Evolutionary conservation across 1,140 invertebrate species (phyloP).

Genomic region (Drosophila ananassae): DNA sequence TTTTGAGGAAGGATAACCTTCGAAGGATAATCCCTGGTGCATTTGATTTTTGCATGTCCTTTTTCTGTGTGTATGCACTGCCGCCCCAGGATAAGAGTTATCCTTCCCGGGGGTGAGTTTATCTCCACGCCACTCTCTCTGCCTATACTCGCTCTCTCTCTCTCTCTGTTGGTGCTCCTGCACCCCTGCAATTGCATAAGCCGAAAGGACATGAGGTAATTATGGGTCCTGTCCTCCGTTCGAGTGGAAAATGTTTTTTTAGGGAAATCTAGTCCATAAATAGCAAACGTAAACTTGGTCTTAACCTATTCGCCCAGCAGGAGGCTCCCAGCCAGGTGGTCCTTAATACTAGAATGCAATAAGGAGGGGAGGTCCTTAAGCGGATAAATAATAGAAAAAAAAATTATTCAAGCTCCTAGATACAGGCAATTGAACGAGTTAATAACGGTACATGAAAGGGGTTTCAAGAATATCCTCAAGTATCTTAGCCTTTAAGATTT

Average conservation of each 20-base stretch:
- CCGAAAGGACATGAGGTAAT: conserved; percentile 57
- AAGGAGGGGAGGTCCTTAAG: not conserved
- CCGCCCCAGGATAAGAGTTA: conserved; percentile 34
- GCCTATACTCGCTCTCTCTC: not conserved
- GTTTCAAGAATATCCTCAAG: not conserved
- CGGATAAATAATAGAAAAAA: conserved; percentile 3
- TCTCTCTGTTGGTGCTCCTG: conserved; percentile 16
- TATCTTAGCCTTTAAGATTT: not conserved
- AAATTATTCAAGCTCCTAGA: not conserved
- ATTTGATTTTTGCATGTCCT: conserved; percentile 50
- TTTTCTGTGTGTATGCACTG: conserved; percentile 70
- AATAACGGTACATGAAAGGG: not conserved
- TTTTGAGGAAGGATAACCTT: not conserved
- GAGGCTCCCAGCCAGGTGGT: conserved; percentile 6
- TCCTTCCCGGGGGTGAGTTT: conserved; percentile 62
- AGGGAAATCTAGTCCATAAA: conserved; percentile 39
- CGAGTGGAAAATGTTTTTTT: conserved; percentile 47
- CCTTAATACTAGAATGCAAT: conserved; percentile 18
- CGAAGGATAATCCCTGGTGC: conserved; percentile 30
- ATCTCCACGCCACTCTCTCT: conserved; percentile 20
- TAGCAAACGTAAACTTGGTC: conserved; percentile 41
- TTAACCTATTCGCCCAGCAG: conserved; percentile 37
- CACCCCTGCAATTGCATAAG: conserved; percentile 64
- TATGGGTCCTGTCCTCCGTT: conserved; percentile 40
- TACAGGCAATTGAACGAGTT: not conserved